Percentiles rank a stretch among this genome's conserved stretches.
These are phyloP conservation scores for Hemithea aestivaria DNA, from an alignment of 2,888 invertebrate species.

Conservation along the genomic window DNA sequence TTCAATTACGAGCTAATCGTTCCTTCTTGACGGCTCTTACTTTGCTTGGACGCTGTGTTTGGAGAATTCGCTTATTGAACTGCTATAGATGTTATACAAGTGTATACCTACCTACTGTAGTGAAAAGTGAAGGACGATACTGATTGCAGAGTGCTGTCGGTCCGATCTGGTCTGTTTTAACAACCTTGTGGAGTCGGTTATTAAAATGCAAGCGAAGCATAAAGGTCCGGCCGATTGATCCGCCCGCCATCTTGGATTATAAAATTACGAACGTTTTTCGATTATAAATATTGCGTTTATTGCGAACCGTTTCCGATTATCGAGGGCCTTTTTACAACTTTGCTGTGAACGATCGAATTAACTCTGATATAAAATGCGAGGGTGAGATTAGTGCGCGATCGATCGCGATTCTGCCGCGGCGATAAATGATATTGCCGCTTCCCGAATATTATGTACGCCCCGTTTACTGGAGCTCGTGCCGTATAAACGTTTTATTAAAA, in stretches of 20 bases:
- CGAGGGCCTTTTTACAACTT: conserved; percentile 18
- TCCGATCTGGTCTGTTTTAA: conserved; percentile 6
- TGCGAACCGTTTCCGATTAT: conserved; percentile 17
- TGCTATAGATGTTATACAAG: too few species aligned
- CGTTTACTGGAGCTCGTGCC: too few species aligned
- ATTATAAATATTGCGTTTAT: conserved; percentile 24
- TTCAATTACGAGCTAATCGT: too few species aligned
- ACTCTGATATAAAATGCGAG: conserved; percentile 19
- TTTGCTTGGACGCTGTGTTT: too few species aligned
- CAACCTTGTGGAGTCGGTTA: conserved; percentile 9
- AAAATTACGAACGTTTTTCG: conserved; percentile 14
- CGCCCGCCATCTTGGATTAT: conserved; percentile 23
- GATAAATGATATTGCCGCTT: conserved; percentile 11
- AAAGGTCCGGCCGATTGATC: conserved; percentile 14
- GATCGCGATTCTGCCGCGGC: conserved; percentile 13
- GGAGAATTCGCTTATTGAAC: too few species aligned
- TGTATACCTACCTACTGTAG: too few species aligned
- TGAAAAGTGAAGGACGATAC: too few species aligned
- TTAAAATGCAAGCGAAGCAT: conserved; percentile 16
- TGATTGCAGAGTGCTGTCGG: conserved; percentile 3
- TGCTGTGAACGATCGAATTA: conserved; percentile 10
- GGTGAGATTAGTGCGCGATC: conserved; percentile 19
- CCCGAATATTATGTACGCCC: background rate
- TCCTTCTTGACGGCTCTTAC: too few species aligned
- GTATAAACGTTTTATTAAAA: too few species aligned